Conservation (phyloP, 2,113 vertebrate species). For the Puffinus mauretanicus region DNA sequence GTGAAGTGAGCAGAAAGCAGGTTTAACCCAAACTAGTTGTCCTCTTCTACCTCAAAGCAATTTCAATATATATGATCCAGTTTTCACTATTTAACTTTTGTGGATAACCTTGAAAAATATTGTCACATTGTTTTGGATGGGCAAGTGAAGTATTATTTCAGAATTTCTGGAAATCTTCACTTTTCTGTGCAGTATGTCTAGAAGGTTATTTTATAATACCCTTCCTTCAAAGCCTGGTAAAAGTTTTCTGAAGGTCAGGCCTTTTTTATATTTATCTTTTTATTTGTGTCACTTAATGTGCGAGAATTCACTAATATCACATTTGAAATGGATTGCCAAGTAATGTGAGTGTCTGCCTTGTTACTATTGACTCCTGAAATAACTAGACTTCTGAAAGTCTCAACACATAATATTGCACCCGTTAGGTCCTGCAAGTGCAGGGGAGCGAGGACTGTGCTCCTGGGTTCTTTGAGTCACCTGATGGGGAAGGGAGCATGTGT, state of each 20-base stretch:
- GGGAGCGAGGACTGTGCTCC: background rate
- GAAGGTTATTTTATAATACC: background rate
- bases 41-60: background rate
- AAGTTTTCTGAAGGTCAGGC: background rate
- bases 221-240: background rate
- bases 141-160: background rate
- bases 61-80: background rate
- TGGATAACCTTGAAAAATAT: background rate
- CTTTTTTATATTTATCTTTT: background rate
- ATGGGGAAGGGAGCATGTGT: background rate
- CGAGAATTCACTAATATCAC: background rate
- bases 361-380: background rate
- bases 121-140: background rate
- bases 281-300: background rate
- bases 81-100: background rate
- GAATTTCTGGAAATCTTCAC: background rate
- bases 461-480: background rate
- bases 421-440: background rate
- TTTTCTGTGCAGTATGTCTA: background rate
- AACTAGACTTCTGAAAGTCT: background rate
- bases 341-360: background rate
- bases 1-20: background rate
- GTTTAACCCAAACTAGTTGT: background rate
- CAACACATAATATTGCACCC: rapidly evolving
- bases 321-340: background rate